These are phyloP conservation scores for Argynnis bischoffii DNA, from an alignment of 2,888 invertebrate species.

Conservation along the genomic window DNA sequence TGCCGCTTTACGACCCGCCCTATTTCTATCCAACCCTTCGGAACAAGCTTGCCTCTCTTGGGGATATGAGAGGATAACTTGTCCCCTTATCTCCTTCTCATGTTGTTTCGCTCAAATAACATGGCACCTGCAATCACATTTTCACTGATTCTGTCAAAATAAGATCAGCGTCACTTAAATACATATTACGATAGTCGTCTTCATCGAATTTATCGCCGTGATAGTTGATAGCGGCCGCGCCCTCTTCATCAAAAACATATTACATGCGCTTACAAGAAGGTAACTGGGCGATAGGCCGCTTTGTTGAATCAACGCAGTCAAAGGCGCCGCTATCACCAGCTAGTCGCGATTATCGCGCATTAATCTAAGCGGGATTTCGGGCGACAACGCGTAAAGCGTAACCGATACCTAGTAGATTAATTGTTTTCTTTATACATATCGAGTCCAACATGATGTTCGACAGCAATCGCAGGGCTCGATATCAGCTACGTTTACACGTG, in stretches of 20 bases:
- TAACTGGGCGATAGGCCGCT: slow-evolving; percentile 57
- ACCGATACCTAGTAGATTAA: slow-evolving; percentile 72
- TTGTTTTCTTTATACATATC: slow-evolving; percentile 71
- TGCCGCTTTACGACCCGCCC: slow-evolving; percentile 59
- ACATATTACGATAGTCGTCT: slow-evolving; percentile 44
- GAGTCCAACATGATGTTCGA: slow-evolving; percentile 59
- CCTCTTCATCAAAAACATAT: slow-evolving; percentile 76
- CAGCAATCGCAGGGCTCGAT: slow-evolving; percentile 61
- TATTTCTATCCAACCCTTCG: slow-evolving; percentile 39
- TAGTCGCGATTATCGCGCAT: slow-evolving; percentile 66
- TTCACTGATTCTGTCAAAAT: slow-evolving; percentile 41
- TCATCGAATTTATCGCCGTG: slow-evolving; percentile 50
- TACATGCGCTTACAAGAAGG: slow-evolving; percentile 70
- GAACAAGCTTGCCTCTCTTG: slow-evolving; percentile 40
- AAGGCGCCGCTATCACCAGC: slow-evolving; percentile 73
- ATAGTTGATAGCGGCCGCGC: slow-evolving; percentile 63
- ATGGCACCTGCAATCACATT: slow-evolving; percentile 36
- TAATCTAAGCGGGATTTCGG: slow-evolving; percentile 76
- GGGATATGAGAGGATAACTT: slow-evolving; percentile 38
- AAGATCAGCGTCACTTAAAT: slow-evolving; percentile 41
- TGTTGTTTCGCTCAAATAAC: slow-evolving; percentile 4
- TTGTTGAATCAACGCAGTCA: slow-evolving; percentile 69
- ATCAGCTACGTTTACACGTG: slow-evolving; percentile 55
- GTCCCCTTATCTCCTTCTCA: background rate
- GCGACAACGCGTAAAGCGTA: slow-evolving; percentile 70